phyloP scores from a whole-genome alignment of 2,113 vertebrate genomes.

The Gopherus evgoodei region DNA sequence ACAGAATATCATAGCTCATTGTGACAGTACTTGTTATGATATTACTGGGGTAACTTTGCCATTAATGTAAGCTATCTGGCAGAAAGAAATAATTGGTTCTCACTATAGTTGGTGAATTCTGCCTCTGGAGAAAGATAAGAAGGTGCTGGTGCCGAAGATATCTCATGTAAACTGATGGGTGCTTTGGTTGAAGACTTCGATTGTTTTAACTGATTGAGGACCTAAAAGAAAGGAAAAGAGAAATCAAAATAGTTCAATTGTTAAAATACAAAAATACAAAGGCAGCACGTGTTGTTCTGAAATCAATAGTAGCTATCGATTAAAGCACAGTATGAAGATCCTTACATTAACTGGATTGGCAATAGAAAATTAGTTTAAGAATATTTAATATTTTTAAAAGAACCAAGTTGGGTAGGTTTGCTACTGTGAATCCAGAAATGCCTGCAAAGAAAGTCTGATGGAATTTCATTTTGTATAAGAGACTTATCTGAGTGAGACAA shows the following conservation, averaged over 20 bases:
- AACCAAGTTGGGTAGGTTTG: neutral
- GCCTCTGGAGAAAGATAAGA: constrained; percentile 77
- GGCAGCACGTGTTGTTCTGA: rapidly evolving
- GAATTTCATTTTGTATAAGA: neutral
- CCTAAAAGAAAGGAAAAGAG: constrained; percentile 71
- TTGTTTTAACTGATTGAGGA: constrained; percentile 74
- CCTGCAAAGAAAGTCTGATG: neutral
- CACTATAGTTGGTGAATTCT: constrained; percentile 79
- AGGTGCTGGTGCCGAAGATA: constrained; percentile 54
- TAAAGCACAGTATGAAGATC: neutral
- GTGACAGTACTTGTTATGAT: neutral
- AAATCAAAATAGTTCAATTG: neutral
- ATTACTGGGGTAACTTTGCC: neutral
- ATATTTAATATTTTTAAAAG: neutral
- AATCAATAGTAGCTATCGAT: neutral
- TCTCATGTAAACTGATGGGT: constrained; percentile 69
- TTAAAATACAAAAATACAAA: neutral
- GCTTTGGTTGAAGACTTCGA: constrained; percentile 69
- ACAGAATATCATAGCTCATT: neutral
- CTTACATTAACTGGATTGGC: neutral
- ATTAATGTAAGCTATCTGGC: rapidly evolving
- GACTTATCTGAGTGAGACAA: neutral
- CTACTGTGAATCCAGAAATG: neutral
- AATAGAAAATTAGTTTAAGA: neutral
- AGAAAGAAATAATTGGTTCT: constrained; percentile 18